Conservation (phyloP, 2,113 vertebrate species). For the Sphyrna mokarran region DNA sequence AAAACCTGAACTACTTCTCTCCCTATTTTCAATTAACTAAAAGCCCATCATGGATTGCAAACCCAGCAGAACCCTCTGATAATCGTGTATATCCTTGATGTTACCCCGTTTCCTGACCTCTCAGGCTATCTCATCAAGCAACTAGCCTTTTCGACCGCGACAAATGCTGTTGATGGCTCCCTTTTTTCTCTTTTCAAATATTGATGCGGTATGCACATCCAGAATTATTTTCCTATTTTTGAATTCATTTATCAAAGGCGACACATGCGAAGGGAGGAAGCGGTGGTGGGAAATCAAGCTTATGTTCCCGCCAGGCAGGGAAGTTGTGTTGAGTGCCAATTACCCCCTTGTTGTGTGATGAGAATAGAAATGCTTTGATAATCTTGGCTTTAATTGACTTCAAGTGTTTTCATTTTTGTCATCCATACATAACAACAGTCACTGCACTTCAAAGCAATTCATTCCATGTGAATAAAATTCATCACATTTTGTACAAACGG, state of each 20-base stretch:
- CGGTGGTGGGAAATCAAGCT: not conserved
- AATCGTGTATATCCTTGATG: not conserved
- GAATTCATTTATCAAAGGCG: not conserved
- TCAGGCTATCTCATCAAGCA: not conserved
- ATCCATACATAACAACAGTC: not conserved
- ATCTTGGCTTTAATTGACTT: constrained; percentile 8
- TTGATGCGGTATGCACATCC: not conserved
- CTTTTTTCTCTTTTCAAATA: not conserved
- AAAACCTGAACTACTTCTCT: not conserved
- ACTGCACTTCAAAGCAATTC: not conserved
- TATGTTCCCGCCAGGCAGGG: not conserved
- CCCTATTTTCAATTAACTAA: not conserved
- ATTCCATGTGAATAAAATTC: not conserved
- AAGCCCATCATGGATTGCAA: not conserved
- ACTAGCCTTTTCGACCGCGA: not conserved
- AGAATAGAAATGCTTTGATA: constrained; percentile 26
- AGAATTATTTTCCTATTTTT: not conserved
- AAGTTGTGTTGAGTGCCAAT: not conserved
- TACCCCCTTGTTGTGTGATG: not conserved
- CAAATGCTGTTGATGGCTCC: not conserved
- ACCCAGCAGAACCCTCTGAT: not conserved
- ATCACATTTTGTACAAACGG: not conserved
- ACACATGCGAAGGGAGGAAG: not conserved
- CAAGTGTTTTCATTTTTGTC: constrained; percentile 26
- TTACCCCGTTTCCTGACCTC: not conserved